phyloP scores from a whole-genome alignment of 2,113 vertebrate species.

The Garra rufa region DNA sequence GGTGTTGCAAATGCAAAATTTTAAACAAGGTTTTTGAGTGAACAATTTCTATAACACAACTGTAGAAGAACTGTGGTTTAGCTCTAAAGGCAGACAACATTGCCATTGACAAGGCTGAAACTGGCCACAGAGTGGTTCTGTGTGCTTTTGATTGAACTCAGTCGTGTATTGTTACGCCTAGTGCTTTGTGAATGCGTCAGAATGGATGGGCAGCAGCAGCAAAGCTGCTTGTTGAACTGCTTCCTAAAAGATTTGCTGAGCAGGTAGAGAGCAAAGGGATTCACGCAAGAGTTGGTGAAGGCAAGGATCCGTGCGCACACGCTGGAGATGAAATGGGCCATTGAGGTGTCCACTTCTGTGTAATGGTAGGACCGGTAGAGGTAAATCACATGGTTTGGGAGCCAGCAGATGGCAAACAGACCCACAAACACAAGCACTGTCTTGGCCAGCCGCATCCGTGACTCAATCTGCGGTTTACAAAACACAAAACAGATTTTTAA shows the following conservation, averaged over 20 bases:
- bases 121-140: constrained; percentile 84
- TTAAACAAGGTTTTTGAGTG: not conserved
- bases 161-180: constrained; percentile 78
- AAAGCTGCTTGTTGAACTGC: constrained; percentile 92
- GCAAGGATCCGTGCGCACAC: constrained; percentile 90
- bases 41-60: not conserved
- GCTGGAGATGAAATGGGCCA: constrained; percentile 87
- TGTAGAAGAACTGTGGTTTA: constrained; percentile 26
- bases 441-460: constrained; percentile 92
- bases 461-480: constrained; percentile 82
- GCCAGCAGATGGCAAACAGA: constrained; percentile 96
- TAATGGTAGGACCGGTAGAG: constrained; percentile 96
- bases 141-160: constrained; percentile 90
- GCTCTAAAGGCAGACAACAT: constrained; percentile 79
- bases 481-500: not conserved
- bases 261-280: constrained; percentile 94
- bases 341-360: constrained; percentile 91
- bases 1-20: not conserved
- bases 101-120: constrained; percentile 85
- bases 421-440: constrained; percentile 94
- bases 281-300: constrained; percentile 95
- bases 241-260: constrained; percentile 94
- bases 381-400: constrained; percentile 93
- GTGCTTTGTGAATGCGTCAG: constrained; percentile 76
- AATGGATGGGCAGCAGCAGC: constrained; percentile 79